Evolutionary conservation across 2,797 vertebrate genomes (phyloP).

Genomic region (Leptodactylus fallax): DNA sequence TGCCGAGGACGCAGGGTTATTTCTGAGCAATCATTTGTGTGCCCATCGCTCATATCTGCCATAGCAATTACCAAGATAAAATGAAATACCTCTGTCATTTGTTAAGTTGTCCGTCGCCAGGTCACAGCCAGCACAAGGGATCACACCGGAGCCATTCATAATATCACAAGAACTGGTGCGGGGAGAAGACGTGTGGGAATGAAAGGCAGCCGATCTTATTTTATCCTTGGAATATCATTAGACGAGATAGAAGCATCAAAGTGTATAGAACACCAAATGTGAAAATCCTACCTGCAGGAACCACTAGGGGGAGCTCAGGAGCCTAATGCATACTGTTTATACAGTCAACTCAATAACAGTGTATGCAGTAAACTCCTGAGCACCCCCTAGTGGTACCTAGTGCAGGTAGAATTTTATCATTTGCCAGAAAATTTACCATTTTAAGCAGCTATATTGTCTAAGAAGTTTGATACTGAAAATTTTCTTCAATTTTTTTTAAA

Average conservation of each 20-base stretch:
- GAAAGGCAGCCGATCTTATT: not conserved
- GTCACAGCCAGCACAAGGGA: constrained; percentile 19
- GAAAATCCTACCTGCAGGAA: not conserved
- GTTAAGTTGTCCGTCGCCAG: constrained; percentile 34
- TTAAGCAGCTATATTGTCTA: no score
- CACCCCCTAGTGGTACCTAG: no score
- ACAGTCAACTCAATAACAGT: no score
- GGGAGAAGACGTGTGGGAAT: not conserved
- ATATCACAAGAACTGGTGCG: constrained; percentile 10
- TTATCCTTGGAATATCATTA: constrained; percentile 5
- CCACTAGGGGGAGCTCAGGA: not conserved
- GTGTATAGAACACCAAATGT: not conserved
- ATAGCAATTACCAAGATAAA: constrained; percentile 47
- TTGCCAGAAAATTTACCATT: no score
- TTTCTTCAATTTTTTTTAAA: no score
- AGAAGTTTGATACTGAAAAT: no score
- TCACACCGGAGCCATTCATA: constrained; percentile 22
- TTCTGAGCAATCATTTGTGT: constrained; percentile 1
- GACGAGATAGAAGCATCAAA: not conserved
- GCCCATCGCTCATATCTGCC: constrained; percentile 41
- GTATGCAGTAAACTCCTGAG: no score
- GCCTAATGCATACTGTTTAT: no score
- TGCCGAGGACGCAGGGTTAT: constrained; percentile 8
- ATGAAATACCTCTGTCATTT: constrained; percentile 50
- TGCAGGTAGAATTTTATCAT: no score